Conservation (phyloP, 2,888 invertebrate genomes). For the Pachycephus smyrnensis region DNA sequence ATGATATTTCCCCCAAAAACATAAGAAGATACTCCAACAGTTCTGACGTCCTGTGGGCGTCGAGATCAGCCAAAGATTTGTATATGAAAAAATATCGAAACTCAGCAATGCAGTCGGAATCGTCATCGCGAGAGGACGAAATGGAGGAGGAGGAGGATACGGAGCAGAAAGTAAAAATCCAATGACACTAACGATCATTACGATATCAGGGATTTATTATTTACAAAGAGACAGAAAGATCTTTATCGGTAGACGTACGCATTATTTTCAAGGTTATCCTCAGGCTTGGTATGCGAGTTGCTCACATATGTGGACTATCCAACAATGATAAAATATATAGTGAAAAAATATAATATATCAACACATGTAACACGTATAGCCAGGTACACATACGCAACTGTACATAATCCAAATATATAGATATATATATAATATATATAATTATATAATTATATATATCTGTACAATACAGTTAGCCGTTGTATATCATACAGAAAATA, state of each 20-base stretch:
- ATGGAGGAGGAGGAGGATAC: background rate
- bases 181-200: background rate
- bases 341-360: conserved; percentile 47
- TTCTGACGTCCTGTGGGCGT: background rate
- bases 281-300: background rate
- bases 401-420: conserved; percentile 29
- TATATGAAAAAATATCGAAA: background rate
- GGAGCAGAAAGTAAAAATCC: background rate
- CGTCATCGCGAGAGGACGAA: background rate
- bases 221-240: background rate
- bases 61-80: background rate
- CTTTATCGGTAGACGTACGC: background rate
- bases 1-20: background rate
- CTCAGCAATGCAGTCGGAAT: background rate
- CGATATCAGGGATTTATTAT: background rate
- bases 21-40: background rate
- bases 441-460: conserved; percentile 29
- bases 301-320: conserved; percentile 12
- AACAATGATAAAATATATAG: conserved; percentile 47
- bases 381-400: conserved; percentile 33
- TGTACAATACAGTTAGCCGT: conserved; percentile 7
- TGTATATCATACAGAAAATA: conserved; percentile 1
- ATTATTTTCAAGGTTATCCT: background rate
- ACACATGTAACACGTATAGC: conserved; percentile 36
- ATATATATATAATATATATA: conserved; percentile 30